Conservation (phyloP, 2,888 invertebrate species). For the Sinhomidia bicolor region DNA sequence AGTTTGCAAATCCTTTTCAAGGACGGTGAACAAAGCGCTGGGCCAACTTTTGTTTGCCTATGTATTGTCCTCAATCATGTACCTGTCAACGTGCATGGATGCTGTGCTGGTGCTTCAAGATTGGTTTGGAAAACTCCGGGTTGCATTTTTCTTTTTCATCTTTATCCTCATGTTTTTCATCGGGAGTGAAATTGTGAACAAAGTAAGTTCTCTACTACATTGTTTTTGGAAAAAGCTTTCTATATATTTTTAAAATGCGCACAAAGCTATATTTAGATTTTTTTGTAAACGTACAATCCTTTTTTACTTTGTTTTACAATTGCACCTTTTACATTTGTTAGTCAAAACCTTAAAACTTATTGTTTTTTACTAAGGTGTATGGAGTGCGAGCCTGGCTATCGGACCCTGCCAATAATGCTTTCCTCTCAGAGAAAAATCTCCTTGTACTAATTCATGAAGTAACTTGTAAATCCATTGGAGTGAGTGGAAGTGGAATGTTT, state of each 20-base stretch:
- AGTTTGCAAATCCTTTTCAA: constrained; percentile 49
- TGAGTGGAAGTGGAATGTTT: constrained; percentile 54
- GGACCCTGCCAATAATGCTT: constrained; percentile 28
- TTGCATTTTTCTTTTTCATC: constrained; percentile 54
- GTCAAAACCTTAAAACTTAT: no score
- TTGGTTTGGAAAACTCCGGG: constrained; percentile 59
- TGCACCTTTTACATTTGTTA: no score
- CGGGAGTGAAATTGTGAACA: constrained; percentile 60
- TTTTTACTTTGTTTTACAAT: background rate
- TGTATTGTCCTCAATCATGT: constrained; percentile 57
- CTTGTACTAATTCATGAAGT: constrained; percentile 55
- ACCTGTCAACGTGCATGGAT: constrained; percentile 59
- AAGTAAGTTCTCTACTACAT: constrained; percentile 25
- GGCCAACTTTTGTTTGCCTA: constrained; percentile 56
- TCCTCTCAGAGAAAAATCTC: constrained; percentile 50
- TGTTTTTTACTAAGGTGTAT: constrained; percentile 32
- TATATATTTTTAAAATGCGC: background rate
- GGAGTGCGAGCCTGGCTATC: constrained; percentile 50
- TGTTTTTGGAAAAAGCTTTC: background rate
- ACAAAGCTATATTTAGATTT: background rate
- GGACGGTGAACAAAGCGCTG: constrained; percentile 45
- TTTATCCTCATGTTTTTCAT: constrained; percentile 63
- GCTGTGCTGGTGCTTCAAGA: constrained; percentile 60
- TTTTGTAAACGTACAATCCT: background rate
- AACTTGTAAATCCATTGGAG: constrained; percentile 52